A percentile compares a stretch with the other conserved stretches of the same genome.
Conservation (phyloP, 2,797 vertebrate species). For the Lepus townsendii region DNA sequence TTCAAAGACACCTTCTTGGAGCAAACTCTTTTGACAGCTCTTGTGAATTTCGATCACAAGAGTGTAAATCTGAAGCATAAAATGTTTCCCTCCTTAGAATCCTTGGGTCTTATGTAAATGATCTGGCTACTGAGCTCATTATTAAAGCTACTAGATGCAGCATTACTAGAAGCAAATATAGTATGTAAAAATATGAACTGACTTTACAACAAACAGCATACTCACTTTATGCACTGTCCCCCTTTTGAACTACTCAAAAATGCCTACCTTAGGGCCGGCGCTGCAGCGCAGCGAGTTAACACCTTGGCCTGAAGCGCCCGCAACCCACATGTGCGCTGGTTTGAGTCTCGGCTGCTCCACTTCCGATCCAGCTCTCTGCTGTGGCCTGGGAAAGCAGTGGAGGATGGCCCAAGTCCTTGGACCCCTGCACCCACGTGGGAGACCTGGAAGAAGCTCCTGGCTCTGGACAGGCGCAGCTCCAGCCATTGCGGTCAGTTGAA, state of each 20-base stretch:
- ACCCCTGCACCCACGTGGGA: no score
- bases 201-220: background rate
- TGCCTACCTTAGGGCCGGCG: background rate
- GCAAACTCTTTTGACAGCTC: background rate
- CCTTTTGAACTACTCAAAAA: background rate
- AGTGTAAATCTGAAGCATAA: background rate
- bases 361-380: no score
- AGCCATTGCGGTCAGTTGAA: no score
- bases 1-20: background rate
- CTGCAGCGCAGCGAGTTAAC: no score
- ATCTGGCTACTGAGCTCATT: background rate
- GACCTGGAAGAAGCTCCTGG: no score
- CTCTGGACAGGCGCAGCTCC: no score
- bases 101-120: background rate
- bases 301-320: no score
- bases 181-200: background rate
- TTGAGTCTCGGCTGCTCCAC: no score
- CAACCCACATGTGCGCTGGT: no score
- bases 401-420: no score
- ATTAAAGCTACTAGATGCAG: conserved; percentile 1
- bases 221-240: background rate
- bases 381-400: no score
- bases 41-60: background rate
- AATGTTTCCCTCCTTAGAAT: background rate
- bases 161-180: background rate